These are phyloP conservation scores for Anisognathus igniventris DNA, from an alignment of 2,797 vertebrate genomes.

Conservation along the genomic window DNA sequence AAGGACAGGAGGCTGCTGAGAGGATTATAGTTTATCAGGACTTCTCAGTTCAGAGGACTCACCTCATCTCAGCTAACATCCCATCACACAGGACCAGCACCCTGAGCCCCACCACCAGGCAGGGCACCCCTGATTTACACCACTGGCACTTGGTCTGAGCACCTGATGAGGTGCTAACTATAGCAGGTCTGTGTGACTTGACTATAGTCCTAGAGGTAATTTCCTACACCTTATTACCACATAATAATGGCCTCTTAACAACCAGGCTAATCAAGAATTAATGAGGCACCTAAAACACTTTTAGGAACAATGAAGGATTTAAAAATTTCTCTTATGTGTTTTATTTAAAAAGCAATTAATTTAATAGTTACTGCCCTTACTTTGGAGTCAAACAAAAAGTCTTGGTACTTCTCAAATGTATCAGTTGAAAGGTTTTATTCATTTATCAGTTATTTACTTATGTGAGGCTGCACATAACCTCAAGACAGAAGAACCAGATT, in stretches of 20 bases:
- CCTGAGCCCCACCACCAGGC: neutral
- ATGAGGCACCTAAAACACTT: constrained; percentile 69
- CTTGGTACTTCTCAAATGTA: constrained; percentile 4
- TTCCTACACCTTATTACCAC: constrained; percentile 56
- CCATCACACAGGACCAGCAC: neutral
- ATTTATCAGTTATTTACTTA: constrained; percentile 30
- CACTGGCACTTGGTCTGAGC: neutral
- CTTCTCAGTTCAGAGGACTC: neutral
- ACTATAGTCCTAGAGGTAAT: constrained; percentile 35
- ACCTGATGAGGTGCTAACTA: constrained; percentile 18
- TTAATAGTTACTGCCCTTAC: constrained; percentile 37
- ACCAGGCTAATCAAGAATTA: constrained; percentile 65
- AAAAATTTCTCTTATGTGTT: constrained; percentile 61
- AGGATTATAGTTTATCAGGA: neutral
- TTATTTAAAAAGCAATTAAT: constrained; percentile 66
- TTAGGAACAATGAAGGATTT: constrained; percentile 61
- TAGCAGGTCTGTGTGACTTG: neutral
- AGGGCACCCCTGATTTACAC: neutral
- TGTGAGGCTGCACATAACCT: neutral
- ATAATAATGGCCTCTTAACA: constrained; percentile 47
- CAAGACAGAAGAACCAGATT: neutral
- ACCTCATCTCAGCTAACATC: neutral
- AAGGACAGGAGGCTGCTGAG: neutral
- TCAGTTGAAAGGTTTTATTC: constrained; percentile 1
- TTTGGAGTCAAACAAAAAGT: neutral